These are phyloP conservation scores for Vespertilio murinus DNA, from an alignment of 2,797 vertebrate genomes.

Conservation along the genomic window DNA sequence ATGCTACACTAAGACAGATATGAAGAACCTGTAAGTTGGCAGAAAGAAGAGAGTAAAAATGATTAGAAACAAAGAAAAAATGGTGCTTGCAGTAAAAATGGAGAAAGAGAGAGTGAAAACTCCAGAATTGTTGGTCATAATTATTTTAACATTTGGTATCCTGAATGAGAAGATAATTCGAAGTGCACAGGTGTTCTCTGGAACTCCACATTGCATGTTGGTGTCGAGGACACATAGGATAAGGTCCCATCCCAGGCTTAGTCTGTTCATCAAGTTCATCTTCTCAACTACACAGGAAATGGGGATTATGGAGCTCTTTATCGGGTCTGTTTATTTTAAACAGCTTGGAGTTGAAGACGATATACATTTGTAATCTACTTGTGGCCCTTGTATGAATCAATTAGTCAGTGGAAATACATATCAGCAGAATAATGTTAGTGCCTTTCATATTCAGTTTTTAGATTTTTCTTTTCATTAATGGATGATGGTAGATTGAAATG, in stretches of 20 bases:
- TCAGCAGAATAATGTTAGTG: not conserved
- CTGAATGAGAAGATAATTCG: not conserved
- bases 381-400: not conserved
- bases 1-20: not conserved
- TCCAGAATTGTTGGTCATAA: not conserved
- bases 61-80: not conserved
- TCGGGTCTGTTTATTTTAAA: not conserved
- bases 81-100: not conserved
- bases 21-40: not conserved
- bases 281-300: not conserved
- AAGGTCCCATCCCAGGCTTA: not conserved
- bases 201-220: not conserved
- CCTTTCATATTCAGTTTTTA: not conserved
- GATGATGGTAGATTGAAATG: not conserved
- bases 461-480: not conserved
- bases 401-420: not conserved
- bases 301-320: not conserved
- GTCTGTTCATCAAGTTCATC: not conserved
- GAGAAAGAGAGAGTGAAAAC: not conserved
- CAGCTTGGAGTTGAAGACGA: not conserved
- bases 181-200: not conserved
- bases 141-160: constrained; percentile 10
- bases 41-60: not conserved
- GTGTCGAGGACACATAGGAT: not conserved
- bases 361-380: not conserved